Base-by-base conservation (phyloP, 2,888 invertebrate genomes). In the Cinara cedri region DNA sequence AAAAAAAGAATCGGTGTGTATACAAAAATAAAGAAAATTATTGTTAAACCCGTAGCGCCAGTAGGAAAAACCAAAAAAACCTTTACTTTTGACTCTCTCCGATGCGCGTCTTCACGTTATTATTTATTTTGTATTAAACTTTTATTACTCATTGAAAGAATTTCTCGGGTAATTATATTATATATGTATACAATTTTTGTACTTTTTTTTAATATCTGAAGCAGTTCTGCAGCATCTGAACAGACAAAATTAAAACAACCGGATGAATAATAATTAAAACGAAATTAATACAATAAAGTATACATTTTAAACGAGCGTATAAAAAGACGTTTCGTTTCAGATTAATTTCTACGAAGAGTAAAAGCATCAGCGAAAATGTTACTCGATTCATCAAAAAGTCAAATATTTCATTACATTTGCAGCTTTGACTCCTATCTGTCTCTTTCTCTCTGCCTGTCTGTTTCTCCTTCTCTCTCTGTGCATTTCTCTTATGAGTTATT, bases 261-360 rank as follows among this genome's bases (percentile, higher is more conserved):
- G 34, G 19, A 0, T 49, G 66, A 51, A 68, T 19, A 51, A 54
- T 26, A 34, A 4, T 51, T 51, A 34, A 34, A 68, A 68, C n/a
- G 16, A 51, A 49, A 68, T 26, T 49, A 49, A 66, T 49, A 44
- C 42, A n/a, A 46, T 66, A 46, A 4, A 13, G 14, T 57, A 16
- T 14, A 24, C 16, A n/a, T 51, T 51, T 68, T 2, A 68, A 51
- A 51, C 24, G 49, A 49, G 46, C 24, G n/a, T 1, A n/a, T 34
- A 34, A 6, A 24, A 16, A 24, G 49, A 66, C 14, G 16, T 24
- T 65, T 65, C 65, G 16, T 66, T 21, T 16, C 16, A 24, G 66
- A 66, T 66, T 66, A 66, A 66, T 66, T 49, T 24, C 16, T n/a
- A 19, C n/a, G n/a, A 4, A 49, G 10, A 66, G 49, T 66, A 49